phyloP scores from a whole-genome alignment of 2,113 vertebrate genomes.

The Megaceryle torquata region DNA sequence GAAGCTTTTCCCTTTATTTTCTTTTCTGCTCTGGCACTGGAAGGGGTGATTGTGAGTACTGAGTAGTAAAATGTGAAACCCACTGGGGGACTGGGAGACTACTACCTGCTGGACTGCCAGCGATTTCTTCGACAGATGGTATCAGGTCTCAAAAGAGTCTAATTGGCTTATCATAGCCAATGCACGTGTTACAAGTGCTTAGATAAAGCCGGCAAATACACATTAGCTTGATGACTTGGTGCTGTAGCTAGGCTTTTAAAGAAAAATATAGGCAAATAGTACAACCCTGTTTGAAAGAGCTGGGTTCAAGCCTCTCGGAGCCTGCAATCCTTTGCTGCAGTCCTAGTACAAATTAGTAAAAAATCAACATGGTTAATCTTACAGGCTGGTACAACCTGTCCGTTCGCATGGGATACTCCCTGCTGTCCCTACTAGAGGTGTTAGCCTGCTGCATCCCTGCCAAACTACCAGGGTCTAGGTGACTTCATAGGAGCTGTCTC shows the following conservation, averaged over 20 bases:
- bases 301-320: accelerated
- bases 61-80: background rate
- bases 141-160: background rate
- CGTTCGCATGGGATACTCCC: accelerated
- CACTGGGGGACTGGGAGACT: background rate
- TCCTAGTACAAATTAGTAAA: background rate
- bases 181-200: background rate
- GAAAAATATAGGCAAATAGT: background rate
- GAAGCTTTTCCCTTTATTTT: background rate
- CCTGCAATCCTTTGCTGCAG: background rate
- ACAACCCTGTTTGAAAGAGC: background rate
- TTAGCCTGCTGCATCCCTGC: background rate
- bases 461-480: background rate
- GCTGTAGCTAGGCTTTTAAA: background rate
- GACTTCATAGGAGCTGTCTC: background rate
- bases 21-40: background rate
- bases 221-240: background rate
- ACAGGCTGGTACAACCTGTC: background rate
- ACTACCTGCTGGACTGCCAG: background rate
- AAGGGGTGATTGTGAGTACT: background rate
- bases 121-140: conserved; percentile 4
- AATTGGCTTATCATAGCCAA: conserved; percentile 16
- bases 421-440: background rate
- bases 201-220: background rate
- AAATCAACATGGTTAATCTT: accelerated